Conservation (phyloP, 2,797 vertebrate genomes). For the Chelon labrosus region DNA sequence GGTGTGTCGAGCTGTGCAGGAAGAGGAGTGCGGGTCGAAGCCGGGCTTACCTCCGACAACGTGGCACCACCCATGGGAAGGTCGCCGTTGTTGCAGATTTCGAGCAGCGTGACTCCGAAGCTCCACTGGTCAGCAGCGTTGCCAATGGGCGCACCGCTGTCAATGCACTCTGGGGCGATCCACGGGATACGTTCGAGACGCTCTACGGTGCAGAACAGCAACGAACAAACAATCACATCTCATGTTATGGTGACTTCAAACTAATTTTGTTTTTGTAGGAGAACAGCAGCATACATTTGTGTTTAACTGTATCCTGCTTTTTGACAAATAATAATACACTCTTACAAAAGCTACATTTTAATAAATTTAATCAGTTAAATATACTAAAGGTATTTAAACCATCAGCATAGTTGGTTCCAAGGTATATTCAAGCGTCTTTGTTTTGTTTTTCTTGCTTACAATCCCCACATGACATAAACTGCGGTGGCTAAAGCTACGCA, state of each 20-base stretch:
- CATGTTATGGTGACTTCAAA: neutral
- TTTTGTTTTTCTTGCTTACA: neutral
- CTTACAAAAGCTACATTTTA: too few relatives aligned
- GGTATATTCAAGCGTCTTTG: neutral
- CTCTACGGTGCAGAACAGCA: constrained; percentile 77
- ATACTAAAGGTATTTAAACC: neutral
- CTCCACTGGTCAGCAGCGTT: constrained; percentile 92
- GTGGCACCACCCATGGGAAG: constrained; percentile 86
- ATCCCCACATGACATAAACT: too few relatives aligned
- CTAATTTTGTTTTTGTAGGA: too few relatives aligned
- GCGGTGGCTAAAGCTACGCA: neutral
- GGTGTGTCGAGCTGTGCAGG: neutral
- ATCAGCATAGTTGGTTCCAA: too few relatives aligned
- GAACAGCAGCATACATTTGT: too few relatives aligned
- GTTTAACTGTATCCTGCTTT: neutral
- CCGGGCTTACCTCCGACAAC: constrained; percentile 85
- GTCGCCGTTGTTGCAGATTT: constrained; percentile 94
- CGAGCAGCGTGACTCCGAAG: constrained; percentile 92
- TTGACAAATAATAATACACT: too few relatives aligned
- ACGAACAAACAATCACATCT: neutral
- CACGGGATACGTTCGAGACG: constrained; percentile 94
- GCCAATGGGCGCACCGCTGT: constrained; percentile 70
- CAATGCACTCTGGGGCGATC: constrained; percentile 93
- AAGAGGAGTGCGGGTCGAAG: neutral
- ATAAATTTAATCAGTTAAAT: too few relatives aligned